These are phyloP conservation scores for Strix uralensis DNA, from an alignment of 2,113 vertebrate species.

Conservation along the genomic window DNA sequence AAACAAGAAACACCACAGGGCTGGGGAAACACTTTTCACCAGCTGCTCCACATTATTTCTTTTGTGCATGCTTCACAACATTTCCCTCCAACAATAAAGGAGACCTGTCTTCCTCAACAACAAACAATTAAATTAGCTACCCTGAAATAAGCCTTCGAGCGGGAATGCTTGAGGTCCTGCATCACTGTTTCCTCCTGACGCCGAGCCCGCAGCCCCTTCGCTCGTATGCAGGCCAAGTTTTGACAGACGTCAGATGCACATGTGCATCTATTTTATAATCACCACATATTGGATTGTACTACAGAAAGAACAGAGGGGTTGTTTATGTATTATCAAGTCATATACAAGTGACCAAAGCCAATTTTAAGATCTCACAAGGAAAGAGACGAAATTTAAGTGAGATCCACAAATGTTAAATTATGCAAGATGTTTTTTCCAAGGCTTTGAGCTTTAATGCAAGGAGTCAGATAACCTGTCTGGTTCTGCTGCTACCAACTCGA, in stretches of 20 bases:
- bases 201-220: neutral
- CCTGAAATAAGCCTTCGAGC: neutral
- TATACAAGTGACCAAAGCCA: neutral
- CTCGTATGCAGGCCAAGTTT: neutral
- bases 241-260: slow-evolving; percentile 43
- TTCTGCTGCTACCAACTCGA: neutral
- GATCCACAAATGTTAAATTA: neutral
- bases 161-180: neutral
- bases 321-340: neutral
- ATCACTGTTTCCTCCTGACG: neutral
- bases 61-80: neutral
- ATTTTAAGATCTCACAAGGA: neutral
- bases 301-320: slow-evolving; percentile 15
- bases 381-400: neutral
- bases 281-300: neutral
- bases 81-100: neutral
- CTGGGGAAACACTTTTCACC: neutral
- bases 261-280: slow-evolving; percentile 24
- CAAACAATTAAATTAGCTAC: neutral
- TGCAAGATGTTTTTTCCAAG: neutral
- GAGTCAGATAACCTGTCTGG: neutral
- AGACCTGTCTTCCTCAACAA: neutral
- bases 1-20: neutral
- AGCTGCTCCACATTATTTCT: slow-evolving; percentile 6
- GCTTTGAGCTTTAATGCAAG: neutral